Percentiles rank a stretch among this genome's conserved stretches.
phyloP scores from a whole-genome alignment of 2,797 vertebrate genomes.

The Pantherophis vulpinus region DNA sequence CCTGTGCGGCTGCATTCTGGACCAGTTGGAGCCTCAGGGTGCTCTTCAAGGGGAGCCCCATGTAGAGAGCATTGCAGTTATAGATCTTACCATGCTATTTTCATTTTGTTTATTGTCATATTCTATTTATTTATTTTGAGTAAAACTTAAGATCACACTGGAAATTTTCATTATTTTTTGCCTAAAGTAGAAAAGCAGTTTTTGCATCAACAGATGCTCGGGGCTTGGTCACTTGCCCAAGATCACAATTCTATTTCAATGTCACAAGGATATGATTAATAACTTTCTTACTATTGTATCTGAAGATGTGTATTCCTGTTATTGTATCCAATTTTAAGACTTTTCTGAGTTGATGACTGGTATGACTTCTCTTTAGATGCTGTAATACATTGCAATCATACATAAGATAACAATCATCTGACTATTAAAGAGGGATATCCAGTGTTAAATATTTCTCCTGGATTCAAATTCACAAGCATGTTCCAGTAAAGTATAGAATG shows the following conservation, averaged over 20 bases:
- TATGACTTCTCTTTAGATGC: not conserved
- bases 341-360: constrained; percentile 1
- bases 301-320: not conserved
- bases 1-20: no score
- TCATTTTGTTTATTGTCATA: constrained; percentile 23
- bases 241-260: not conserved
- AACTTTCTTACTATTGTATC: not conserved
- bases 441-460: not conserved
- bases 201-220: not conserved
- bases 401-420: not conserved
- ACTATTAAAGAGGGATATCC: not conserved
- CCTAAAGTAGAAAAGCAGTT: constrained; percentile 15
- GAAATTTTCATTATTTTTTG: constrained; percentile 41
- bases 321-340: not conserved
- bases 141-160: constrained; percentile 29
- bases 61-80: no score
- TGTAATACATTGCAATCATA: constrained; percentile 9
- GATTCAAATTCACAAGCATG: not conserved
- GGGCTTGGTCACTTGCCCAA: constrained; percentile 2
- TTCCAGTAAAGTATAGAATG: not conserved
- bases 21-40: no score
- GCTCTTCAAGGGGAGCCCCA: no score
- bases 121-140: constrained; percentile 28
- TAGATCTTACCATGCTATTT: constrained; percentile 30
- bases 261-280: not conserved